These are phyloP conservation scores for Amiota minor DNA, from an alignment of 2,888 invertebrate species.

Conservation along the genomic window DNA sequence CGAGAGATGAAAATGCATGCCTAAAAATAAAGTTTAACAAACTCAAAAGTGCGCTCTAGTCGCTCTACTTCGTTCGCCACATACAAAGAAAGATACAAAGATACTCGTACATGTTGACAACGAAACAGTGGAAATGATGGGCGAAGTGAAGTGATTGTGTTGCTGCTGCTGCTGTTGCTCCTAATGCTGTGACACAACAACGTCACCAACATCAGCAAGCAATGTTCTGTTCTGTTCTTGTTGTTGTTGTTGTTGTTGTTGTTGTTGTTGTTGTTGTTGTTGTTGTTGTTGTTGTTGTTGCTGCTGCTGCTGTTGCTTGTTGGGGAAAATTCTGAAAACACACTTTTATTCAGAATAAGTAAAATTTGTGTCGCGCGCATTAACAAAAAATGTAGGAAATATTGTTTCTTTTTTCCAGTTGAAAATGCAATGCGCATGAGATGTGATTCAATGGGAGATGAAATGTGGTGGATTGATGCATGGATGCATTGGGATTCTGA, in stretches of 20 bases:
- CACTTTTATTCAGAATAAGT: slow-evolving; percentile 48
- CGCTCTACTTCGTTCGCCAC: slow-evolving; percentile 53
- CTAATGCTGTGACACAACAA: neutral
- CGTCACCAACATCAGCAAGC: neutral
- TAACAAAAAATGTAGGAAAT: neutral
- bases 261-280: slow-evolving; percentile 39
- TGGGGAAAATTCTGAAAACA: slow-evolving; percentile 51
- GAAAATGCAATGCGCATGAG: slow-evolving; percentile 3
- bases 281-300: slow-evolving; percentile 39
- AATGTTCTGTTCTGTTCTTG: neutral
- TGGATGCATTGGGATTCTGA: no score
- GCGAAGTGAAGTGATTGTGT: neutral
- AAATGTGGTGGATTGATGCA: no score
- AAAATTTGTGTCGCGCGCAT: slow-evolving; percentile 43
- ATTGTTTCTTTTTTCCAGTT: slow-evolving; percentile 16
- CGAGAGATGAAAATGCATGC: neutral
- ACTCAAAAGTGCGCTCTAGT: slow-evolving; percentile 51
- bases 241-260: slow-evolving; percentile 21
- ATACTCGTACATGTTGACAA: neutral
- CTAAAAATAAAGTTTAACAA: slow-evolving; percentile 66
- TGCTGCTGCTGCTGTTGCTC: neutral
- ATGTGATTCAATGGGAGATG: no score
- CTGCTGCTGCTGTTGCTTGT: slow-evolving; percentile 44
- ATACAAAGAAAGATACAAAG: slow-evolving; percentile 51
- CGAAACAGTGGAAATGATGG: slow-evolving; percentile 47